Base-by-base conservation (phyloP, 2,888 invertebrate species). In the Gnatocerus cornutus region DNA sequence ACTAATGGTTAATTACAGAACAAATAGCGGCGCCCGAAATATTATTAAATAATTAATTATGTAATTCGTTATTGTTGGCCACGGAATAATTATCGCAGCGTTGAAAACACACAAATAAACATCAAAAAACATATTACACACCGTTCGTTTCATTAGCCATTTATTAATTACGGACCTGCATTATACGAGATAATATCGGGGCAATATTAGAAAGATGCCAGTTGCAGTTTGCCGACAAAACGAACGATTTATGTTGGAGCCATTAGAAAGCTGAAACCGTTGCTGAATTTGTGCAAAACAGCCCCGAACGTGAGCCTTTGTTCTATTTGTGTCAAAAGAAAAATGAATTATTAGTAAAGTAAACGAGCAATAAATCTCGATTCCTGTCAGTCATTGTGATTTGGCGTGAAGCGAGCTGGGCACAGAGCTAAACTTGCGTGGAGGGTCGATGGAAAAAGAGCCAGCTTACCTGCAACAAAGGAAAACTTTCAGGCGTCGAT, bases 341-440 rank as follows among this genome's bases (percentile, higher is more conserved):
- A 83, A 83, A 84, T 84, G 84, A 85, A 85, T 84, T 84, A 85
- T 85, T 84, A 84, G 84, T 79, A 79, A 82, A 83, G 82, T 82
- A 83, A 84, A 84, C 83, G 80, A 81, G 84, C 83, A 82, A 85
- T 85, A 84, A 84, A 85, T 85, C 84, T 84, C 83, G 84, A 83
- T 83, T 80, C 81, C 79, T 83, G 85, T 84, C 84, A 83, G 80
- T 84, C 83, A 84, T 82, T 82, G 82, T 82, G 81, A 82, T 81
- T 76, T 77, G 80, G 79, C 79, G 79, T 79, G 79, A 80, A 79
- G 79, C 74, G 74, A 75, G 73, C 70, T 68, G 63, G 63, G 62
- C 75, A 75, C 37, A 62, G 55, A 68, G 62, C 50, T 62, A 62
- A 61, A 52, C 43, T 62, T 53, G 21, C 59, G 50, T 14, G 48